Evolutionary conservation across 2,113 vertebrate species (phyloP).

Genomic region (Mustela nigripes): DNA sequence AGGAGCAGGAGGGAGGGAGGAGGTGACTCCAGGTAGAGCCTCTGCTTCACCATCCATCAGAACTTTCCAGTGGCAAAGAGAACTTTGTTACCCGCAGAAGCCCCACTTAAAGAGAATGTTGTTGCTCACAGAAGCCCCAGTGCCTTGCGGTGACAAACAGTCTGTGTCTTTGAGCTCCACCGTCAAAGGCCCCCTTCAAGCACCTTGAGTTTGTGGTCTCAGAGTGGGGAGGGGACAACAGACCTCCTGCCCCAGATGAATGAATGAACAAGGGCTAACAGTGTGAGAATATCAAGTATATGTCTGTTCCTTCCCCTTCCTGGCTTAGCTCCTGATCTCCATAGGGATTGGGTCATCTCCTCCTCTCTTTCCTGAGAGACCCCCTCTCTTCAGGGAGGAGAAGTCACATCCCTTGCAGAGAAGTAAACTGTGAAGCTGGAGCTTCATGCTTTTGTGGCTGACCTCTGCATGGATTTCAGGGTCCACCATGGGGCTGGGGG

Average conservation of each 20-base stretch:
- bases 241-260: not conserved
- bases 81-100: not conserved
- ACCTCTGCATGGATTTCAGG: not conserved
- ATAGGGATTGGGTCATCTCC: not conserved
- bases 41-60: no score
- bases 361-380: not conserved
- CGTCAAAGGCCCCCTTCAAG: conserved; percentile 34
- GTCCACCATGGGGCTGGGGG: not conserved
- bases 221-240: not conserved
- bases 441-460: not conserved
- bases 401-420: not conserved
- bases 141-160: not conserved
- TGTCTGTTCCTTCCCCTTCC: not conserved
- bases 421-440: not conserved
- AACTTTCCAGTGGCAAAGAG: not conserved
- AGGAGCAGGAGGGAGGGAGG: not conserved
- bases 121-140: not conserved
- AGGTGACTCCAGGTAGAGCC: not conserved
- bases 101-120: not conserved
- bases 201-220: conserved; percentile 38
- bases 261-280: conserved; percentile 58
- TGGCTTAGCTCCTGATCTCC: not conserved
- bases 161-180: not conserved
- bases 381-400: not conserved
- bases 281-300: not conserved